These are phyloP conservation scores for Condylura cristata DNA, from an alignment of 2,113 vertebrate species.

Conservation along the genomic window DNA sequence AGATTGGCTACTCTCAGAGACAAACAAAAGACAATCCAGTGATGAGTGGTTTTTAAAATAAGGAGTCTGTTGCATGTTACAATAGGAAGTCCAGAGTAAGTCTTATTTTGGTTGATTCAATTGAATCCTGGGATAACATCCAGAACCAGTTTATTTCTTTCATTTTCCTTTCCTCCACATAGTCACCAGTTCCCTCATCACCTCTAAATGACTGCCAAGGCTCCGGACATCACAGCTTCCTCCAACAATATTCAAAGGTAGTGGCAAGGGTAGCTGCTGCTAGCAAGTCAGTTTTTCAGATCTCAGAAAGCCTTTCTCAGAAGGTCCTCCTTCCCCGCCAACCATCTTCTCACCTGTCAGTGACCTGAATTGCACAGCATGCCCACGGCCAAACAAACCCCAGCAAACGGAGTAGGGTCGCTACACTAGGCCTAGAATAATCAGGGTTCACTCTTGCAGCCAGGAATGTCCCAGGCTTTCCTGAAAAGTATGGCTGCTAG, in stretches of 20 bases:
- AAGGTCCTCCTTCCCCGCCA: background rate
- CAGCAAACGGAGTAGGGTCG: background rate
- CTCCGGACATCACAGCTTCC: background rate
- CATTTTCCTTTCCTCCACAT: background rate
- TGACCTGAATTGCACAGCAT: background rate
- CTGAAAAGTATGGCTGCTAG: background rate
- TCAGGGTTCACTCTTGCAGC: background rate
- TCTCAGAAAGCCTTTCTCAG: background rate
- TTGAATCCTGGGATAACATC: background rate
- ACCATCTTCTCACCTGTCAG: background rate
- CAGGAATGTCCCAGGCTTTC: background rate
- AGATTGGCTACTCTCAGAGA: background rate
- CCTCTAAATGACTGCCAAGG: background rate
- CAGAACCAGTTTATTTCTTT: background rate
- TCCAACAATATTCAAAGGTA: background rate
- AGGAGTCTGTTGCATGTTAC: constrained; percentile 20
- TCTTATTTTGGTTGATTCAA: background rate
- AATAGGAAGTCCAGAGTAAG: background rate
- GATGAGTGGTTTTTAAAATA: constrained; percentile 18
- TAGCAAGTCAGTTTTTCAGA: background rate
- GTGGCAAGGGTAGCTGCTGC: background rate
- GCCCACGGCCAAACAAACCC: background rate
- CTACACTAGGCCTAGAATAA: background rate
- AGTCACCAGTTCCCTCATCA: background rate
- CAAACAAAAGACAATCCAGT: background rate